phyloP scores from a whole-genome alignment of 92 coral and sea anemone species.

The Umimayanthus chanpuru region DNA sequence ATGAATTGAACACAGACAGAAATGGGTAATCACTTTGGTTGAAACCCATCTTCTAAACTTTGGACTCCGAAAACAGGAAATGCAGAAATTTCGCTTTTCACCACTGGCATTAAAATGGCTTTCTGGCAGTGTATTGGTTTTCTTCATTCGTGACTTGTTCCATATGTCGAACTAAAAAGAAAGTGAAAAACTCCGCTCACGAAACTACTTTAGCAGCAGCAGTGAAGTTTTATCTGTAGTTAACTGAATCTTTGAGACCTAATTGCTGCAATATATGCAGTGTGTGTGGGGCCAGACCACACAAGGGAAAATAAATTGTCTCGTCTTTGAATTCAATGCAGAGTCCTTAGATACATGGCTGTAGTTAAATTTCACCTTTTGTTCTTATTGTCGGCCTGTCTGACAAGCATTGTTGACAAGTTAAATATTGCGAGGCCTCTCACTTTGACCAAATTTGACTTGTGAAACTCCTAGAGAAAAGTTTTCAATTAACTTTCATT shows the following conservation, averaged over 20 bases:
- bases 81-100: constrained; percentile 39
- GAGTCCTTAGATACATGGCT: background rate
- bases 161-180: background rate
- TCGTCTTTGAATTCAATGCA: background rate
- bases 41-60: background rate
- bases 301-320: background rate
- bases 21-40: background rate
- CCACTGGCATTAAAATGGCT: constrained; percentile 33
- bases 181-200: background rate
- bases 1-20: constrained; percentile 6
- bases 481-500: background rate
- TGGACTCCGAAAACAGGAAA: constrained; percentile 21
- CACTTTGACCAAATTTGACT: background rate
- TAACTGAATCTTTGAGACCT: background rate
- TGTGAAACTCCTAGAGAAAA: background rate
- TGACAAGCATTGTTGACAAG: constrained; percentile 4
- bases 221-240: background rate
- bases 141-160: constrained; percentile 23
- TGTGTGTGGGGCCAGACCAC: constrained; percentile 2
- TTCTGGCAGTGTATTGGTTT: constrained; percentile 16
- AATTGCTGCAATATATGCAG: background rate
- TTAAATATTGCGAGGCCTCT: background rate
- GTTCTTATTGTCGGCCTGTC: background rate
- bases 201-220: background rate
- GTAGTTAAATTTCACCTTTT: background rate